A percentile compares a stretch with the other conserved stretches of the same genome.
Conservation (phyloP, 2,797 vertebrate genomes). For the Xiphorhynchus erythropygius region DNA sequence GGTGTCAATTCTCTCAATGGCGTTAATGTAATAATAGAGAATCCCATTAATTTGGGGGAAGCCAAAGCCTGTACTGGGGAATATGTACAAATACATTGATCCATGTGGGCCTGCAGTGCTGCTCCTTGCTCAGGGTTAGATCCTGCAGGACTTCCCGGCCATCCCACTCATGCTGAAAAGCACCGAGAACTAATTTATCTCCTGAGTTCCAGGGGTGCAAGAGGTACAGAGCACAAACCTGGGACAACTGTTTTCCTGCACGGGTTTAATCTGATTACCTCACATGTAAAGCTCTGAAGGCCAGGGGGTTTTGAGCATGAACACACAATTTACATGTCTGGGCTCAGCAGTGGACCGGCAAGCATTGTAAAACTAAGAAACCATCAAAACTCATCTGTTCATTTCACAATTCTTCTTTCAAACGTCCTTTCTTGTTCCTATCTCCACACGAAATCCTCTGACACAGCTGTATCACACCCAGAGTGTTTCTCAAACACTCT, state of each 20-base stretch:
- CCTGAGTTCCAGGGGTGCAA: accelerated
- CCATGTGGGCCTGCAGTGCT: background rate
- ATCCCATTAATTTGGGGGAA: background rate
- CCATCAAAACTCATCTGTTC: background rate
- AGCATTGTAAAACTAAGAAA: background rate
- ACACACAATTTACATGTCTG: background rate
- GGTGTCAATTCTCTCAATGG: background rate
- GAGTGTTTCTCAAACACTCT: too few relatives aligned
- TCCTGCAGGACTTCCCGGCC: background rate
- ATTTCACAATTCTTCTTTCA: background rate
- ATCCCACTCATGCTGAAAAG: background rate
- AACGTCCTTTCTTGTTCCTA: background rate
- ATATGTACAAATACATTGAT: background rate
- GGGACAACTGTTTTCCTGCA: background rate
- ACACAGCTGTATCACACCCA: background rate
- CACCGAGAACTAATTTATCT: background rate
- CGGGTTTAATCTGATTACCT: background rate
- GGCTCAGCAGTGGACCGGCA: background rate
- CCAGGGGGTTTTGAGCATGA: background rate
- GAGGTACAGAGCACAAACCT: background rate
- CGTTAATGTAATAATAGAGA: background rate
- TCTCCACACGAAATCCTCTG: background rate
- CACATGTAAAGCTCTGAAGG: background rate
- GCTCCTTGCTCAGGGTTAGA: background rate
- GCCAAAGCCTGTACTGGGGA: background rate